Evolutionary conservation across 2,888 invertebrate species (phyloP).

Genomic region (Athalia rosae): DNA sequence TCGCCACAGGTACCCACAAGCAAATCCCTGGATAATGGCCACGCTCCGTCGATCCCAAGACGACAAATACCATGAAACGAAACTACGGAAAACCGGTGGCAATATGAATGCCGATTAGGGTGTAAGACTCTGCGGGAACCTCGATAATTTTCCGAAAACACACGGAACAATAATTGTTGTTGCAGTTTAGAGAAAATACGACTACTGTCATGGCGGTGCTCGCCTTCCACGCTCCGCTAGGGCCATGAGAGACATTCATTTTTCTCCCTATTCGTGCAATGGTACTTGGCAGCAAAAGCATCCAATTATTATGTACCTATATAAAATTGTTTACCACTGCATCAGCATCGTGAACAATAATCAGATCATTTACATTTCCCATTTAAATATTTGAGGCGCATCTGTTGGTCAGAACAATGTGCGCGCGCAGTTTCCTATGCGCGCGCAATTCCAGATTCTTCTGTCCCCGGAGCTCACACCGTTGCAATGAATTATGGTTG

Average conservation of each 20-base stretch:
- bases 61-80: conserved; percentile 37
- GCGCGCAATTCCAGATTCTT: conserved; percentile 50
- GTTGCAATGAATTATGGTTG: conserved; percentile 32
- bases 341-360: background rate
- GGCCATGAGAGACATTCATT: conserved; percentile 48
- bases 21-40: conserved; percentile 66
- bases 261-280: background rate
- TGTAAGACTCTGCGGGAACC: conserved; percentile 26
- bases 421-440: conserved; percentile 62
- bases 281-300: background rate
- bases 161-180: conserved; percentile 48
- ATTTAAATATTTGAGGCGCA: conserved; percentile 44
- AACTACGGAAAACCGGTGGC: conserved; percentile 35
- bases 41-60: conserved; percentile 54
- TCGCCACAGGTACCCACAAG: conserved; percentile 64
- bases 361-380: background rate
- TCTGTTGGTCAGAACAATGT: conserved; percentile 49
- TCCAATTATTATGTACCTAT: background rate
- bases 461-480: conserved; percentile 20
- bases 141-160: conserved; percentile 55
- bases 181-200: conserved; percentile 65
- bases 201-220: conserved; percentile 68
- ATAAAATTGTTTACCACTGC: background rate
- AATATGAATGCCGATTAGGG: conserved; percentile 28
- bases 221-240: conserved; percentile 60